phyloP scores from a whole-genome alignment of 2,797 vertebrate species.

The Notolepis coatsorum region DNA sequence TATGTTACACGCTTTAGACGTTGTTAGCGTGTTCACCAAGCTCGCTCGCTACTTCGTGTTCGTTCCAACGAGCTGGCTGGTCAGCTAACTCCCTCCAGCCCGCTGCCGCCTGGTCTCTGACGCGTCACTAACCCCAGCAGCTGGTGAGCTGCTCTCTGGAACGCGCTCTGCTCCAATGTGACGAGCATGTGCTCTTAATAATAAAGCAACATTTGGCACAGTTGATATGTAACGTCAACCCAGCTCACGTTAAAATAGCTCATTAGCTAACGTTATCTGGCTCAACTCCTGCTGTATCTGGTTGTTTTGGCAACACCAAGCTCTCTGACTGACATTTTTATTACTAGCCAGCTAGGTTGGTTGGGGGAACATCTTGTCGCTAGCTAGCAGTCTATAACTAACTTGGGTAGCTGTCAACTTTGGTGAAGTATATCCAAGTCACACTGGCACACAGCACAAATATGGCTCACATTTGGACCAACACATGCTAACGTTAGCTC shows the following conservation, averaged over 20 bases:
- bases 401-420: too few relatives aligned
- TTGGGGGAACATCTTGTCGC: too few relatives aligned
- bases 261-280: conserved; percentile 59
- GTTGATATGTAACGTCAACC: conserved; percentile 28
- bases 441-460: conserved; percentile 37
- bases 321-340: neutral
- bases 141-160: conserved; percentile 53
- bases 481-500: too few relatives aligned
- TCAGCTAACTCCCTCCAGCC: conserved; percentile 57
- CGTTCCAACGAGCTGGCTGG: conserved; percentile 72
- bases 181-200: conserved; percentile 8
- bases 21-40: conserved; percentile 39
- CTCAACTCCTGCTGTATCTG: conserved; percentile 7
- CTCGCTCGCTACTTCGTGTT: conserved; percentile 61
- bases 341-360: conserved; percentile 27
- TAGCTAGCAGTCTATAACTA: too few relatives aligned
- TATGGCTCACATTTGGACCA: too few relatives aligned
- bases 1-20: too few relatives aligned
- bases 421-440: neutral
- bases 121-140: conserved; percentile 51
- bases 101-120: conserved; percentile 64
- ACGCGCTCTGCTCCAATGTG: conserved; percentile 25
- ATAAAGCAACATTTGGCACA: conserved; percentile 51
- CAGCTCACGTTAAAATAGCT: conserved; percentile 57
- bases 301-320: conserved; percentile 38